Percentiles rank a stretch among this genome's conserved stretches.
phyloP scores from a whole-genome alignment of 2,113 vertebrate genomes.

The Brienomyrus brachyistius region DNA sequence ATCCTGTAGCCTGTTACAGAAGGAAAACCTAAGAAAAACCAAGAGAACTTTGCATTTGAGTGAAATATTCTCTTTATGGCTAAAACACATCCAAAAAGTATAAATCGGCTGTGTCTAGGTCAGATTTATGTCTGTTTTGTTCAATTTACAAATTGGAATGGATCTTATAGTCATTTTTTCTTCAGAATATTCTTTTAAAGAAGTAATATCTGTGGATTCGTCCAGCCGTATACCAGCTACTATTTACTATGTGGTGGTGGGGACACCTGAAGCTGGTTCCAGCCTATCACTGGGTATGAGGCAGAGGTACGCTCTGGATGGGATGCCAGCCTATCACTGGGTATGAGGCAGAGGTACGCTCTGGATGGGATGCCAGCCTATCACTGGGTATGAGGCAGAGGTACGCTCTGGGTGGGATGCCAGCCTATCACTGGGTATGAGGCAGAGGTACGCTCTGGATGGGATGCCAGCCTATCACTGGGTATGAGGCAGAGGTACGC shows the following conservation, averaged over 20 bases:
- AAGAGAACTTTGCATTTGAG: not conserved
- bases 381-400: not conserved
- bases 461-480: not conserved
- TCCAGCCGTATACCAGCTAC: not conserved
- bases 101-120: not conserved
- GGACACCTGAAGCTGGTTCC: not conserved
- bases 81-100: not conserved
- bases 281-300: not conserved
- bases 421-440: not conserved
- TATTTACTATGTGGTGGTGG: not conserved
- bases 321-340: not conserved
- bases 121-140: not conserved
- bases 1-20: conserved; percentile 32
- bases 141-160: not conserved
- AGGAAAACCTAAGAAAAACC: conserved; percentile 4
- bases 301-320: not conserved
- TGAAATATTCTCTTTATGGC: not conserved
- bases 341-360: too few relatives aligned
- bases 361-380: not conserved
- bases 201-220: not conserved
- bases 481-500: not conserved
- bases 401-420: not conserved
- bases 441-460: not conserved
- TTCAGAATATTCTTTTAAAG: not conserved
- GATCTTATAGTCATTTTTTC: not conserved